Base-by-base conservation (phyloP, 2,797 vertebrate species). In the Amazona finschi region DNA sequence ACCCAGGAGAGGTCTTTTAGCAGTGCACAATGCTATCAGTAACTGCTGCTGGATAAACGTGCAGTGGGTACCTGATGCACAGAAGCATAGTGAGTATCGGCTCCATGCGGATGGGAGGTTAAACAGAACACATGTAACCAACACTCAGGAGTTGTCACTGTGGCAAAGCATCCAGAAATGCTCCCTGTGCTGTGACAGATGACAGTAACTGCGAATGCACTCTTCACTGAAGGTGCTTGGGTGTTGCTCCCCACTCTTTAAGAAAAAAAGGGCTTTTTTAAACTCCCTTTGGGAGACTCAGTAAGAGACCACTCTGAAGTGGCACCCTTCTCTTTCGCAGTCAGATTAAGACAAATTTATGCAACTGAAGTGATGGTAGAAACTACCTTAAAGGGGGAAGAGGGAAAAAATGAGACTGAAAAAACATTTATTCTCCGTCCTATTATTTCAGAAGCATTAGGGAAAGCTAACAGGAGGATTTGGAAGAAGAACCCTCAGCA, bases 1-100 rank as follows among this genome's bases (percentile, higher is more conserved):
- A 93, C 28, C 19, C 36, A 16, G 41, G 28, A 7, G 2, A 70
- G 44, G 31, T 20, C 31, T 72, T 69, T 19, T 8, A 22, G 11
- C 31, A 81, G 36, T 8, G 11, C 33, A 28, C 28, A 22, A 7
- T 0, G 0, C 16, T 44, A 24, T 2, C 39, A 12, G 25, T 14
- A 67, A 15, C n/a, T 38, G 61, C 30, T 1, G 6, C 71, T 15
- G 62, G 53, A 24, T 38, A 17, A 58, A 58, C 0, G 0, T 3
- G 16, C 53, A 41, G 44, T 1, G 3, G 64, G 52, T 22, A 28
- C 65, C 43, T 20, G 44, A 31, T 44, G 62, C 49, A 14, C 33
- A 6, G 53, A 1, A 1, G 36, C 55, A 41, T 38, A 4, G 2
- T 0, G 0, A 13, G 22, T 43, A 70, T 62, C 0, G 0, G 31